Base-by-base conservation (phyloP, 2,888 invertebrate species). In the Crioceris asparagi region DNA sequence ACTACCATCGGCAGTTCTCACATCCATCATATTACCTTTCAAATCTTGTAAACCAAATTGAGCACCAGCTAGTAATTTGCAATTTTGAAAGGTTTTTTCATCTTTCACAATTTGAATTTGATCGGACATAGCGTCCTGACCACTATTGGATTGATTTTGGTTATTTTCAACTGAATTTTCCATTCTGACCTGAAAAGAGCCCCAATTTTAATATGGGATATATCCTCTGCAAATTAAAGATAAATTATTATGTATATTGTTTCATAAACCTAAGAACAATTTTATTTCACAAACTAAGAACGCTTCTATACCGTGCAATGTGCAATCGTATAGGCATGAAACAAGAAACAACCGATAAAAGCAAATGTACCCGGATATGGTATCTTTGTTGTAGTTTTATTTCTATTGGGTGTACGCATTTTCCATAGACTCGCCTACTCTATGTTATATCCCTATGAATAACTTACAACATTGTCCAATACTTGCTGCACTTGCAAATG, bases 1-100 rank as follows among this genome's bases (percentile, higher is more conserved):
- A 11, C 77, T 77, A 4, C 82, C 82, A 57, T 83, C 82, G 1
- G 72, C 68, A n/a, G 73, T 72, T 46, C 75, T 61, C 2, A 75
- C 72, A 51, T 76, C 76, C 72, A 76, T 72, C 61, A 74, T 69
- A 52, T 72, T 74, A 45, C 62, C 64, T 19, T 62, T 44, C 21
- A 59, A 45, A 35, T 60, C 61, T 36, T 63, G 62, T 32, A 64
- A 39, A 12, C 62, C 64, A 41, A 64, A 63, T 39, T 62, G 64
- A 2, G 58, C 47, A 12, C 58, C 51, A 4, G 50, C 45, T 18
- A 62, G 41, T 65, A 39, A 27, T 54, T 60, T 51, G 56, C 74
- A 69, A 51, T 73, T 66, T 50, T 71, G 67, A 59, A 70, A 36
- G 61, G 51, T 55, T 45, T 75, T 75, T 51, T 76, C 75, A 35